Evolutionary conservation across 1,140 invertebrate species (phyloP), one percentile per base, ranked within the genome.

Genomic region (Muscidifurax raptorellus): DNA sequence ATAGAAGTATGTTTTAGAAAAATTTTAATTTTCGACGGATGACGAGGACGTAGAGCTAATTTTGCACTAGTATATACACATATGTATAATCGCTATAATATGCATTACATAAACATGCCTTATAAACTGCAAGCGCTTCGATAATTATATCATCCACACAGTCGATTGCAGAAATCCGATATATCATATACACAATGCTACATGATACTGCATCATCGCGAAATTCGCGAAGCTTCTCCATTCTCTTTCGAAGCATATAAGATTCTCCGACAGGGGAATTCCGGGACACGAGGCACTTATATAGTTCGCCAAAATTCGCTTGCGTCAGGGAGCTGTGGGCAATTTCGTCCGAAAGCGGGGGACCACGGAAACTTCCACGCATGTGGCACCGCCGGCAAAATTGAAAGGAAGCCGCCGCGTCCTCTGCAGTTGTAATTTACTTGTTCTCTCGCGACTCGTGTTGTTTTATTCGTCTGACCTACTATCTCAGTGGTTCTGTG

Each of bases 301-400:
- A 44, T 44, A 44, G 13, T 44, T 75, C 1, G 36, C 18, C 44
- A 44, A 32, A 76, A 74, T 64, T 75, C 15, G 71, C 71, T 82
- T 67, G 36, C 64, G 82, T 83, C 66, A 59, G 5, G 52, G 52
- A 78, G 75, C n/a, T n/a, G n/a, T n/a, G n/a, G 47, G 75, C 40
- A 32, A 77, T 75, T 83, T 76, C 28, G 13, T 12, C 13, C 47
- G 47, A 52, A 52, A 52, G 47, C 47, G 66, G 75, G 36, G 40
- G 52, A 10, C 15, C 32, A 32, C 27, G 75, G 75, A 80, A 80
- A 67, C 67, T 85, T 76, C 76, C 28, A 84, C 44, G 52, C 52
- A 79, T 18, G 18, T n/a, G 30, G 30, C 40, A 32, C 72, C 25
- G 44, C 80, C 30, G 52, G 22, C 25, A 0, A 66, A 75, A 72